phyloP scores from a whole-genome alignment of 30 jellyfish, hydroid and myxozoan genomes.

The Chrysaora quinquecirrha region DNA sequence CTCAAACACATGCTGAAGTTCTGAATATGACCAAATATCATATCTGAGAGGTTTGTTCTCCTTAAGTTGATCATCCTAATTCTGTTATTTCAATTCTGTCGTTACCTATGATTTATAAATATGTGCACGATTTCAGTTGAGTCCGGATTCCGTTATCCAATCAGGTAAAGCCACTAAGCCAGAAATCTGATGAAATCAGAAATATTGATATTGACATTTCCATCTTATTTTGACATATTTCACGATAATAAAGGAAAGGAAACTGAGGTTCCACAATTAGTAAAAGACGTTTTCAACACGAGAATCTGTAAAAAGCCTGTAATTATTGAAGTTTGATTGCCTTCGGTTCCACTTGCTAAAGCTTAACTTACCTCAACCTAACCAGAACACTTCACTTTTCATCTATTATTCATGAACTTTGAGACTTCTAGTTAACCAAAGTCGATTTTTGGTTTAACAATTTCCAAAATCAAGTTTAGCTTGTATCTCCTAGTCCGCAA shows the following conservation, averaged over 20 bases:
- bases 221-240: background rate
- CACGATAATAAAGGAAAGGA: background rate
- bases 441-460: background rate
- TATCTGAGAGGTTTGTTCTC: too few species aligned
- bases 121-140: background rate
- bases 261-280: background rate
- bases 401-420: background rate
- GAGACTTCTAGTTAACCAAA: background rate
- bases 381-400: background rate
- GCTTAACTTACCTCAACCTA: background rate
- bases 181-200: background rate
- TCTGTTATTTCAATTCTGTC: background rate
- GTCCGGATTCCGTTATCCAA: background rate
- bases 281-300: background rate
- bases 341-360: background rate
- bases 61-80: too few species aligned
- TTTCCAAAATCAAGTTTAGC: background rate
- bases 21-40: background rate
- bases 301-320: background rate
- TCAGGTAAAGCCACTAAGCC: background rate
- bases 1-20: background rate
- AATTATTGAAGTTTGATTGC: constrained; percentile 2
- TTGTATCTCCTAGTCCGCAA: background rate
- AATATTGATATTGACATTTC: background rate
- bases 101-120: background rate